Evolutionary conservation across 2,888 invertebrate species (phyloP).

Genomic region (Leptinotarsa tumamoca): DNA sequence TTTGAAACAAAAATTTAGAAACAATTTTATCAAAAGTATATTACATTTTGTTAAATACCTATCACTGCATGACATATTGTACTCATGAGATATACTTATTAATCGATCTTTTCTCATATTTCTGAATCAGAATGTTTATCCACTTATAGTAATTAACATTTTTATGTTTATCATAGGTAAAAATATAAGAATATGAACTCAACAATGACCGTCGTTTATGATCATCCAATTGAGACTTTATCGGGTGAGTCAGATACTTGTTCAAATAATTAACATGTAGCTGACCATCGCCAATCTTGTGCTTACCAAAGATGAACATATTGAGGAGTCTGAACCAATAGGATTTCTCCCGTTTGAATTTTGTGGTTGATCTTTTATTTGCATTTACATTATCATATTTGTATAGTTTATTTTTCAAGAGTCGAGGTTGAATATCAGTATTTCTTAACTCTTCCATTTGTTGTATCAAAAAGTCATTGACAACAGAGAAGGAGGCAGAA

Average conservation of each 20-base stretch:
- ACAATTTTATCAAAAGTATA: constrained; percentile 10
- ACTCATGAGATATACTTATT: not conserved
- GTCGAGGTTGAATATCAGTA: constrained; percentile 22
- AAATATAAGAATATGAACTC: constrained; percentile 51
- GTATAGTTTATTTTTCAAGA: constrained; percentile 29
- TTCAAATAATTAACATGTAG: constrained; percentile 47
- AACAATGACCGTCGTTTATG: constrained; percentile 39
- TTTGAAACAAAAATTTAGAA: not conserved
- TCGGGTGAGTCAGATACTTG: constrained; percentile 39
- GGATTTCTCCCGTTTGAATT: constrained; percentile 33
- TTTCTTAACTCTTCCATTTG: constrained; percentile 37
- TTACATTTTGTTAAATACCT: not conserved
- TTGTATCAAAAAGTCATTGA: constrained; percentile 34
- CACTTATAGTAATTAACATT: constrained; percentile 41
- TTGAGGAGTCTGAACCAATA: constrained; percentile 48
- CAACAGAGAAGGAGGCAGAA: constrained; percentile 6
- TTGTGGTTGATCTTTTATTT: constrained; percentile 21
- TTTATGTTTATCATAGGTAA: constrained; percentile 46
- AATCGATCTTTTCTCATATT: constrained; percentile 11
- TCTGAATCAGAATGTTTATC: constrained; percentile 30
- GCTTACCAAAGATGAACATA: constrained; percentile 54
- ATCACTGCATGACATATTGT: not conserved
- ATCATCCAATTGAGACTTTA: constrained; percentile 20
- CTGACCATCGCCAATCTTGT: constrained; percentile 44
- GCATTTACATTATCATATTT: constrained; percentile 23